These are phyloP conservation scores for Cottoperca gobio DNA, from an alignment of 2,797 vertebrate species.

Conservation along the genomic window DNA sequence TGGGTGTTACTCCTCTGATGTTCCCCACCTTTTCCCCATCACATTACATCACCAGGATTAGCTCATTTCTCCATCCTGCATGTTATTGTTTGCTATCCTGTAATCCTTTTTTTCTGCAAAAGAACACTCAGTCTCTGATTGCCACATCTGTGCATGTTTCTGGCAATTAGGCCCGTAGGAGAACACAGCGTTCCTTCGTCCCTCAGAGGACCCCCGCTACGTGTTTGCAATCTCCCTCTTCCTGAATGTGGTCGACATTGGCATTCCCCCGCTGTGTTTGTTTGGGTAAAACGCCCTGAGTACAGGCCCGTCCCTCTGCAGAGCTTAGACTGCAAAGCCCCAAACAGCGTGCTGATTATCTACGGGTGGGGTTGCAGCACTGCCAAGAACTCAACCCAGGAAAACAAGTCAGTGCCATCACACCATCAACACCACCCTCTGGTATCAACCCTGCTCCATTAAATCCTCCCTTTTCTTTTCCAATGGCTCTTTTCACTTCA, in stretches of 20 bases:
- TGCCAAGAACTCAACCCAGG: constrained; percentile 32
- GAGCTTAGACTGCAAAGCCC: constrained; percentile 28
- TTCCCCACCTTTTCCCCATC: constrained; percentile 13
- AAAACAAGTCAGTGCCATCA: constrained; percentile 12
- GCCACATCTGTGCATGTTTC: constrained; percentile 61
- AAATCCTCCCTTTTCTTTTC: constrained; percentile 3
- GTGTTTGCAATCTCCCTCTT: constrained; percentile 64
- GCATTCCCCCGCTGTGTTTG: constrained; percentile 55
- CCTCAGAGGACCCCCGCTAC: constrained; percentile 9
- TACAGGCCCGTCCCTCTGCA: constrained; percentile 20
- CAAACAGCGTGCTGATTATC: constrained; percentile 43
- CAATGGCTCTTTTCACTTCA: constrained; percentile 22
- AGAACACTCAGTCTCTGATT: constrained; percentile 13
- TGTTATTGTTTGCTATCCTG: constrained; percentile 38
- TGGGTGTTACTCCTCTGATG: constrained; percentile 20
- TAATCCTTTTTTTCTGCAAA: constrained; percentile 41
- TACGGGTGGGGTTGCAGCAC: constrained; percentile 14
- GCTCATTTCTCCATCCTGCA: constrained; percentile 48
- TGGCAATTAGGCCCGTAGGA: constrained; percentile 46
- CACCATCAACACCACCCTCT: neutral
- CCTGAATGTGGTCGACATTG: constrained; percentile 29
- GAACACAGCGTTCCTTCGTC: constrained; percentile 37
- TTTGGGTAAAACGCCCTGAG: constrained; percentile 58
- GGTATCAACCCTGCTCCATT: constrained; percentile 20
- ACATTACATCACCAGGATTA: constrained; percentile 58